These are phyloP conservation scores for Apodemus sylvaticus DNA, from an alignment of 2,113 vertebrate species.

Conservation along the genomic window DNA sequence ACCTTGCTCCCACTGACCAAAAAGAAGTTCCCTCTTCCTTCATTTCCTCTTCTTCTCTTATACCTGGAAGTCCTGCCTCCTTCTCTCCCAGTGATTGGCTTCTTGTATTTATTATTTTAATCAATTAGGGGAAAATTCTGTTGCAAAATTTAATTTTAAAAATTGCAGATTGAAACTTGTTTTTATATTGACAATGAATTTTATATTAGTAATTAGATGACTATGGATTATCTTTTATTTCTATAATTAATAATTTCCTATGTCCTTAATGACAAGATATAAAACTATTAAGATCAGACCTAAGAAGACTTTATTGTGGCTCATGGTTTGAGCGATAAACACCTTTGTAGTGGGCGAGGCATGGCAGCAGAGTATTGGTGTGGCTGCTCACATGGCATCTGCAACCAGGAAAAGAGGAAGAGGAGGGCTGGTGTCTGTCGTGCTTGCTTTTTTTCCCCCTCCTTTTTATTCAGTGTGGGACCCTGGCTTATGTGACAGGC, in stretches of 20 bases:
- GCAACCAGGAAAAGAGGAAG: neutral
- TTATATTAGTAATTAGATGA: slow-evolving; percentile 31
- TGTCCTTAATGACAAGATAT: slow-evolving; percentile 31
- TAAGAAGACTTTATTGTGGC: neutral
- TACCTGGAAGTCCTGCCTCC: too few relatives aligned
- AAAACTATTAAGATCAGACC: neutral
- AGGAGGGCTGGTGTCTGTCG: neutral
- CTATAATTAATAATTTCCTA: slow-evolving; percentile 49
- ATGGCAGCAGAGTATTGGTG: neutral
- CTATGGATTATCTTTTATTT: neutral
- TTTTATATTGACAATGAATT: slow-evolving; percentile 26
- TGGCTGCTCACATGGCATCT: neutral
- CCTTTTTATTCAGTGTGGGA: neutral
- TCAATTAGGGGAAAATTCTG: too few relatives aligned
- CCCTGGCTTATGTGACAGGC: neutral
- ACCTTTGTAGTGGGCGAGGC: too few relatives aligned
- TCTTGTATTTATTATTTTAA: too few relatives aligned
- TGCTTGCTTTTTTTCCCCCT: neutral
- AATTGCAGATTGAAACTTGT: slow-evolving; percentile 39
- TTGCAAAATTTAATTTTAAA: slow-evolving; percentile 35
- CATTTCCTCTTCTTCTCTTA: too few relatives aligned
- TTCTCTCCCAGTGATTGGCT: too few relatives aligned
- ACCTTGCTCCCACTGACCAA: too few relatives aligned
- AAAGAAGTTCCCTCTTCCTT: too few relatives aligned
- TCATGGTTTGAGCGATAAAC: neutral